Conservation (phyloP, 2,113 vertebrate genomes). For the Dicrurus megarhynchus region DNA sequence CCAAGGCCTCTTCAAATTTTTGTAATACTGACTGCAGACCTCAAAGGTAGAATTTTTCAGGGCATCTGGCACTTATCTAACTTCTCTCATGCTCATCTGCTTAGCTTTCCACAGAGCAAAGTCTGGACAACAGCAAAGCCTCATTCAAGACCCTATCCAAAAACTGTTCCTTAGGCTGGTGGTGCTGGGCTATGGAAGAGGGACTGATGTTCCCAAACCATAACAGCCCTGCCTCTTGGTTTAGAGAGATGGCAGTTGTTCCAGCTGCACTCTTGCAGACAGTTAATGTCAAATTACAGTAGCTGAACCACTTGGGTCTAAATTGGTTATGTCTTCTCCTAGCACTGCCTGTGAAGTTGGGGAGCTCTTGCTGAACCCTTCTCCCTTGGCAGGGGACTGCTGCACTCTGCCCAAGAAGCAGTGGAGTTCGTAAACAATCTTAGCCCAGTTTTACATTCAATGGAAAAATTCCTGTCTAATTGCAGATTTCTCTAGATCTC, state of each 20-base stretch:
- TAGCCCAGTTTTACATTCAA: neutral
- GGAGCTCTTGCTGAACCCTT: neutral
- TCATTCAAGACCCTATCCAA: neutral
- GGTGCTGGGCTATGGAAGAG: neutral
- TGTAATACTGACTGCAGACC: neutral
- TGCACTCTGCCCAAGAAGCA: neutral
- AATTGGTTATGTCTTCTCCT: neutral
- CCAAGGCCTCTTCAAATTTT: neutral
- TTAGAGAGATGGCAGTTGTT: neutral
- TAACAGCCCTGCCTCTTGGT: rapidly evolving
- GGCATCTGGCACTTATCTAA: neutral
- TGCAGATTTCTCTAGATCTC: neutral
- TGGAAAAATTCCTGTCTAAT: neutral
- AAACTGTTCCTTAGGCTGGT: neutral
- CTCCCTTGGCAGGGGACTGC: neutral
- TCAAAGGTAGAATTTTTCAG: neutral
- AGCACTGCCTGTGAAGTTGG: neutral
- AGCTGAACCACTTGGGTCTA: neutral
- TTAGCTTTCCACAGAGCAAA: neutral
- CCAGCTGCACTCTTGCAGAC: neutral
- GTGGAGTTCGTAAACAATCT: neutral
- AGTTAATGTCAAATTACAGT: neutral
- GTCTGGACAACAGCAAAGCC: neutral
- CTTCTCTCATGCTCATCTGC: neutral
- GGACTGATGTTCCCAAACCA: neutral